Percentiles rank a stretch among this genome's conserved stretches.
phyloP scores from a whole-genome alignment of 2,888 invertebrate genomes.

The Esperia sulphurella region DNA sequence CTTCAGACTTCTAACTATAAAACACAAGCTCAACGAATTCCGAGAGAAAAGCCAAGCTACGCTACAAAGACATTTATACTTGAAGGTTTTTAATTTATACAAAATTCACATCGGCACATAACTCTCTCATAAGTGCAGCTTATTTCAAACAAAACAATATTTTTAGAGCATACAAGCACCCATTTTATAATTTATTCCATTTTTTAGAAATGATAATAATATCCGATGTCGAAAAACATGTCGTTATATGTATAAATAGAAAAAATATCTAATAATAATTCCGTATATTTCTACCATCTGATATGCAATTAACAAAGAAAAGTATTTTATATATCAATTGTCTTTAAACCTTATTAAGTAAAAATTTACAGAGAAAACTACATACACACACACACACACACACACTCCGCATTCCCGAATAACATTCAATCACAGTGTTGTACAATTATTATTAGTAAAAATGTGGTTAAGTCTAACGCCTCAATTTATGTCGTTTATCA shows the following conservation, averaged over 20 bases:
- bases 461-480: slow-evolving; percentile 18
- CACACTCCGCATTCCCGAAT: slow-evolving; percentile 15
- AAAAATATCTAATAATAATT: slow-evolving; percentile 4
- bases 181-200: slow-evolving; percentile 51
- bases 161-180: slow-evolving; percentile 37
- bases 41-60: too few species aligned
- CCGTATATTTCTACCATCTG: neutral
- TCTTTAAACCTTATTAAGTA: slow-evolving; percentile 55
- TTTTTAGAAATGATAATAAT: slow-evolving; percentile 27
- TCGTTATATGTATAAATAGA: slow-evolving; percentile 1
- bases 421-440: slow-evolving; percentile 31
- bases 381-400: slow-evolving; percentile 21
- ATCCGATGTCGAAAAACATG: slow-evolving; percentile 6
- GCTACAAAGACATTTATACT: slow-evolving; percentile 12
- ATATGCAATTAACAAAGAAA: slow-evolving; percentile 7
- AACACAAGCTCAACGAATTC: too few species aligned
- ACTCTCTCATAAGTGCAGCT: slow-evolving; percentile 34
- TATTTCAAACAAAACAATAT: slow-evolving; percentile 43
- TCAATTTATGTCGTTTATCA: slow-evolving; percentile 13
- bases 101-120: slow-evolving; percentile 44
- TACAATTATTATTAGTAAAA: slow-evolving; percentile 12
- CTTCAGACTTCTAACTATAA: too few species aligned
- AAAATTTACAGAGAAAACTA: slow-evolving; percentile 49
- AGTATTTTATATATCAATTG: slow-evolving; percentile 22
- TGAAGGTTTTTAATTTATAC: slow-evolving; percentile 47